phyloP scores from a whole-genome alignment of 2,888 invertebrate species.

The Nemurella pictetii region DNA sequence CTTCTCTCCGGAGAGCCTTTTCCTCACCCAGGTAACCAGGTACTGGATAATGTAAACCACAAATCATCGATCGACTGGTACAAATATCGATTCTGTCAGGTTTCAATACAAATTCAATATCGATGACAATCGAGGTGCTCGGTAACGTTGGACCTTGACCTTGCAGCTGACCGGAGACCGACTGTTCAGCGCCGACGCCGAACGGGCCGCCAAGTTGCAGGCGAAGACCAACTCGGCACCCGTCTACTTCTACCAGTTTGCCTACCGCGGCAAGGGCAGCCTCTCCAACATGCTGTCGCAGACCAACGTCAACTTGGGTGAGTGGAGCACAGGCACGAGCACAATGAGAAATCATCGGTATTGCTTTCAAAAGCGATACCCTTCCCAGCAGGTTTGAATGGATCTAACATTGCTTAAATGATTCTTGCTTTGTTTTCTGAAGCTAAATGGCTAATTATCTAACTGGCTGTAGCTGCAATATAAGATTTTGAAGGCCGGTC shows the following conservation, averaged over 20 bases:
- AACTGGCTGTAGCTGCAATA: too few relatives aligned
- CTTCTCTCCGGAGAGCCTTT: too few relatives aligned
- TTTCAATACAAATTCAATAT: not conserved
- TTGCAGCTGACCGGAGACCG: constrained; percentile 65
- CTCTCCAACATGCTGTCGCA: constrained; percentile 58
- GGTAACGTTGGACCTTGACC: not conserved
- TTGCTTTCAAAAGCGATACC: not conserved
- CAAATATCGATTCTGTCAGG: not conserved
- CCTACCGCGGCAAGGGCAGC: constrained; percentile 62
- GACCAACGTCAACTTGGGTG: constrained; percentile 62
- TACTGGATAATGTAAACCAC: not conserved
- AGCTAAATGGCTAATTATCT: too few relatives aligned
- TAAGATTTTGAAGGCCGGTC: too few relatives aligned
- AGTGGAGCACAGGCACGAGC: too few relatives aligned
- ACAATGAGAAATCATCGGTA: too few relatives aligned
- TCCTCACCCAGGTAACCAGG: not conserved
- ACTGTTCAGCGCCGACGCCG: constrained; percentile 63
- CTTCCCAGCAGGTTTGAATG: not conserved
- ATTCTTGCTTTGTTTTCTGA: not conserved
- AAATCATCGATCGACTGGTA: too few relatives aligned
- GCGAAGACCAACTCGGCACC: constrained; percentile 60
- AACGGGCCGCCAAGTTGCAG: constrained; percentile 63
- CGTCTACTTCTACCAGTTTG: constrained; percentile 67
- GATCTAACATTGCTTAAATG: too few relatives aligned
- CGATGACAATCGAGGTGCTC: not conserved